Evolutionary conservation across 2,797 vertebrate species (phyloP), one percentile per base, ranked within the genome.

Genomic region (Bryconaethiops microstoma): DNA sequence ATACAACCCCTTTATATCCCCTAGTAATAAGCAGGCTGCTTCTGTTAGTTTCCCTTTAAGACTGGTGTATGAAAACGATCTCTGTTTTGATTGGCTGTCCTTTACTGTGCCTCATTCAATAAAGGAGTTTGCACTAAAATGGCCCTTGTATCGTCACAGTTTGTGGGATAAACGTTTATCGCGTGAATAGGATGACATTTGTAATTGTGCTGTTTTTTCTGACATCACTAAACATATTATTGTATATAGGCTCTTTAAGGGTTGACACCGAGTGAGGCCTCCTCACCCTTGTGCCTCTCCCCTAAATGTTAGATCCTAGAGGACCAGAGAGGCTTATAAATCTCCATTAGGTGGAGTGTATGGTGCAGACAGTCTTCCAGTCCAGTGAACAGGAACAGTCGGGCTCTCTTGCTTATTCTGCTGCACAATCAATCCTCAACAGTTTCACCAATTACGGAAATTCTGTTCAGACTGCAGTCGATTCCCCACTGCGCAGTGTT

Each of bases 261-360:
- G 59, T 23, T 8, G 25, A 25, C 54, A 7, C 42, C 1, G 42
- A n/a, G 54, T 55, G 21, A 60, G 3, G n/a, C 2, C 9, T 7
- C 23, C 59, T 60, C 21, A 60, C 59, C 59, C 21, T n/a, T 4
- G 21, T 17, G 14, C 74, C 62, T 25, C 65, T 29, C 29, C 7
- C 4, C 63, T 62, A 62, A 23, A 55, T 62, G 39, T 77, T 23
- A 60, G 59, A 25, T 23, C 59, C 59, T 25, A 7, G 29, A 59
- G 23, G 48, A 81, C 57, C 42, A 63, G 14, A 21, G 67, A 62
- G 52, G 60, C 54, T 81, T 64, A 86, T 86, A 83, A 77, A 87
- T 72, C 81, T 84, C 71, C 57, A 70, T 81, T 83, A 39, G 79
- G 25, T 85, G 45, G 50, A 50, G 81, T 78, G 62, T 76, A 54